phyloP scores from a whole-genome alignment of 2,888 invertebrate genomes.

The Cylloceria caligata region DNA sequence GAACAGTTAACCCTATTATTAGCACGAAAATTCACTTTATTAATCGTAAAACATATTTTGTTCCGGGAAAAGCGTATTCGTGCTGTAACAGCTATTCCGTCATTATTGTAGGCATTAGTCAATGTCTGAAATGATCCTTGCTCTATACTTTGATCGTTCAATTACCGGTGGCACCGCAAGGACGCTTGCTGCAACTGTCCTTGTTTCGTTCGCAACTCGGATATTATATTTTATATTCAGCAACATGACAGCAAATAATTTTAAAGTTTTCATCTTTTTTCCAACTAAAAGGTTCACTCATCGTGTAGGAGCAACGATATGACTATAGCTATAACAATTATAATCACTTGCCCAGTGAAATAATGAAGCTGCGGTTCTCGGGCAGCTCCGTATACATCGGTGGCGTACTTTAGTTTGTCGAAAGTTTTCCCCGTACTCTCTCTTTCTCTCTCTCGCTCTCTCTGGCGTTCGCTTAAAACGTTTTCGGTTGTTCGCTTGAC shows the following conservation, averaged over 20 bases:
- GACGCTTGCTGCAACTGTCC: too few relatives aligned
- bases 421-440: constrained; percentile 54
- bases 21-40: too few relatives aligned
- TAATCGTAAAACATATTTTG: too few relatives aligned
- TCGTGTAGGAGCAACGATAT: constrained; percentile 18
- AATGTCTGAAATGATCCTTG: too few relatives aligned
- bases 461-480: constrained; percentile 68
- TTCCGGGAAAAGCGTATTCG: too few relatives aligned
- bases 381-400: constrained; percentile 34
- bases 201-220: not conserved
- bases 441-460: too few relatives aligned
- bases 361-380: constrained; percentile 61
- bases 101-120: too few relatives aligned
- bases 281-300: constrained; percentile 15
- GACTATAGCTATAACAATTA: constrained; percentile 49
- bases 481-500: constrained; percentile 68
- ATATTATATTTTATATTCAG: not conserved
- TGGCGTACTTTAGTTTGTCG: constrained; percentile 44
- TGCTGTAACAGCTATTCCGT: too few relatives aligned
- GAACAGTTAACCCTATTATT: too few relatives aligned
- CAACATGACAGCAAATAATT: constrained; percentile 14
- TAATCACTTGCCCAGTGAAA: constrained; percentile 61
- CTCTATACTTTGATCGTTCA: too few relatives aligned
- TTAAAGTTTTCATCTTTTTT: not conserved
- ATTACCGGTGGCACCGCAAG: too few relatives aligned